Evolutionary conservation across 2,888 invertebrate species (phyloP), one percentile per base, ranked within the genome.

Genomic region (Protonemura montana): DNA sequence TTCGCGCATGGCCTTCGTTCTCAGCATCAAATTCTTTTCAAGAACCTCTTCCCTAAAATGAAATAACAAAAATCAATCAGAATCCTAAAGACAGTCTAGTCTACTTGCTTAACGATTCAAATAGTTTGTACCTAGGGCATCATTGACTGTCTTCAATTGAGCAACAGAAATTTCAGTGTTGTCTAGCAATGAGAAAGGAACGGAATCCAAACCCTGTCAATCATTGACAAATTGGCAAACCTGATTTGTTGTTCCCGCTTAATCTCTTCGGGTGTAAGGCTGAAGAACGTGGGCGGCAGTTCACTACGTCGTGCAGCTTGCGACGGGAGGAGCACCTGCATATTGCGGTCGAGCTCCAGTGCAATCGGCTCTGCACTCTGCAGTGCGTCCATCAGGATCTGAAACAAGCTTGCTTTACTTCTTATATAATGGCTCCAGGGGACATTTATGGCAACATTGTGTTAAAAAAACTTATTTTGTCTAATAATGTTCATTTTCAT

Each of bases 1-100:
- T 90, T 98, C 98, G 28, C 98, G 92, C 98, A 99, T 99, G 0
- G 98, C 98, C 91, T 98, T 98, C 0, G 99, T 99, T 89, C 97
- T 93, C 7, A 99, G 92, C 92, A 97, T 95, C 90, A 97, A 95
- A 90, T 95, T 94, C 89, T 93, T 95, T 90, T 98, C 98, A 76
- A 96, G 93, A 0, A 94, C 94, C 91, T 97, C 97, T 25, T 93
- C 90, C 89, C 97, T 96, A 90, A 77, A 35, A 35, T 3, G 35
- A 35, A n/a, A n/a, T n/a, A n/a, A n/a, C n/a, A n/a, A n/a, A n/a
- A n/a, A n/a, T n/a, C n/a, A n/a, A n/a, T n/a, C n/a, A n/a, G n/a
- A n/a, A n/a, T n/a, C n/a, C n/a, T n/a, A n/a, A n/a, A n/a, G n/a
- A n/a, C n/a, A n/a, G n/a, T n/a, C n/a, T n/a, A n/a, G n/a, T n/a